phyloP scores from a whole-genome alignment of 2,888 invertebrate genomes.

The Dynastes tityus region DNA sequence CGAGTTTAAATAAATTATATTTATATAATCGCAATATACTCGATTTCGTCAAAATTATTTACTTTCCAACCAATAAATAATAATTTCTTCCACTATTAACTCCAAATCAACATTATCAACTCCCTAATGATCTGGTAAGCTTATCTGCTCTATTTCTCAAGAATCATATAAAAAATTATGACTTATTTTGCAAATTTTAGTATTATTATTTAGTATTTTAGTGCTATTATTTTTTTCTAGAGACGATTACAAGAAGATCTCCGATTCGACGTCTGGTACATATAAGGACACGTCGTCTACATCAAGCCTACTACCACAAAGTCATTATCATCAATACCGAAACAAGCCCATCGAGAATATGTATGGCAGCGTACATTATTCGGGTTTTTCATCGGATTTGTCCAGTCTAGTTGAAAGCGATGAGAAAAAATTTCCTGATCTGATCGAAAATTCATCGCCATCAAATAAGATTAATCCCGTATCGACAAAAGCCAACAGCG shows the following conservation, averaged over 20 bases:
- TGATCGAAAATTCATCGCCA: slow-evolving; percentile 66
- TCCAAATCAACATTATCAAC: no score
- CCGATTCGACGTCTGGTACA: slow-evolving; percentile 70
- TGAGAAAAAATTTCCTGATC: slow-evolving; percentile 66
- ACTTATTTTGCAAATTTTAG: not conserved
- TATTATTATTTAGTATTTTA: slow-evolving; percentile 52
- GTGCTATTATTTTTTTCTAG: slow-evolving; percentile 66
- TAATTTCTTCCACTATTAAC: no score
- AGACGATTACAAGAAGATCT: slow-evolving; percentile 69
- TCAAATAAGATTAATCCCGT: slow-evolving; percentile 56
- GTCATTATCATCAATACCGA: slow-evolving; percentile 29
- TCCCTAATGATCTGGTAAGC: no score
- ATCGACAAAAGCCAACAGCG: slow-evolving; percentile 64
- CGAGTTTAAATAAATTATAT: no score
- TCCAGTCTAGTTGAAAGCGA: slow-evolving; percentile 62
- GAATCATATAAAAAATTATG: no score
- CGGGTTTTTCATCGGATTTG: slow-evolving; percentile 61
- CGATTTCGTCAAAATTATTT: no score
- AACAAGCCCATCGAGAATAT: slow-evolving; percentile 58
- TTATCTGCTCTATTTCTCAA: no score
- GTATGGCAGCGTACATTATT: slow-evolving; percentile 58
- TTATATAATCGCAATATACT: no score
- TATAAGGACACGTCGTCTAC: slow-evolving; percentile 62
- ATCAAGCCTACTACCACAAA: slow-evolving; percentile 48
- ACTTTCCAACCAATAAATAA: no score